Evolutionary conservation across 2,113 vertebrate genomes (phyloP), one percentile per base, ranked within the genome.

Genomic region (Eurystomus gularis): DNA sequence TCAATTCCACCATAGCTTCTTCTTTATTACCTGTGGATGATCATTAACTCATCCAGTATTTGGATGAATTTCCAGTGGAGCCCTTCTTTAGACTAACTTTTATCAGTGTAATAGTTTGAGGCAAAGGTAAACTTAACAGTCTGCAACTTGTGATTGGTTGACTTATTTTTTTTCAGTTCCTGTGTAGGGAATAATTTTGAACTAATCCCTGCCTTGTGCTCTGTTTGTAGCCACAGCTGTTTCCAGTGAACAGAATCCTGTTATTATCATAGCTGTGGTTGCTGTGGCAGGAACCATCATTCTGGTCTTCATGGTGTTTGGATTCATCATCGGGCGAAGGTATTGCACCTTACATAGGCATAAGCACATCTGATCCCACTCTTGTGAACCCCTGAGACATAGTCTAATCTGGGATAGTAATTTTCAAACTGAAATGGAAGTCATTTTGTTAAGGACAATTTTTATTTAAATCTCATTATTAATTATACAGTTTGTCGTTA

Each of bases 301-400:
- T 97, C 97, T 99, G 97, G 99, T 99, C 71, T 99, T 99, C 98
- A 99, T 99, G 99, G 99, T 99, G 89, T 99, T 99, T 88, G 99
- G 99, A 96, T 99, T 99, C 98, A 99, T 99, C 98, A 99, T 99
- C 14, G 99, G 99, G 97, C 98, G 99, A 99, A 99, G 99, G 99
- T 99, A 99, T 39, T 97, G 97, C 90, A 98, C 93, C 97, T 98
- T 98, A 57, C 18, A 9, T 40, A 39, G 11, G 18, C 13, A 4
- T 66, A 71, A 40, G 10, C 31, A 57, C 80, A 26, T 89, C 26
- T 82, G 60, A 39, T 35, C 57, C 39, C 51, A 31, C 39, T 71
- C 48, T 11, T 75, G 31, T 39, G 80, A 82, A 31, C 26, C 94
- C 60, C 60, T 93, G 28, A 78, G 37, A 68, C 14, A 7, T 1